Base-by-base conservation (phyloP, 1,140 invertebrate species). In the Drosophila ambigua region DNA sequence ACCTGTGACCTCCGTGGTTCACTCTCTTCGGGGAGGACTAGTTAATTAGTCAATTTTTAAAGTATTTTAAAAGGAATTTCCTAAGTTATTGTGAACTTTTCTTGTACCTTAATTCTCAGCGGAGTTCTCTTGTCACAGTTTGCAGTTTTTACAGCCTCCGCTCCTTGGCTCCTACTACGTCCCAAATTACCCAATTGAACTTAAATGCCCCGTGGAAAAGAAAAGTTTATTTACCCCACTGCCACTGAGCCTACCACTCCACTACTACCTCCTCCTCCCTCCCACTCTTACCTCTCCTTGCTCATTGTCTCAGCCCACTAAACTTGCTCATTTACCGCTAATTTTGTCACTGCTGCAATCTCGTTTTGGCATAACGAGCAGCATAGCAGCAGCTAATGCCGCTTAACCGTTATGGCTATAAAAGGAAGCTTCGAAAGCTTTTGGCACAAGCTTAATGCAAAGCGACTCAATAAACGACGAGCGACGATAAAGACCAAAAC, bases 291-390 rank as follows among this genome's bases (percentile, higher is more conserved):
- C 20, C 20, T 2, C 20, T 20, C 20, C 20, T 20, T 20, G 20
- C 20, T 45, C 23, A 45, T 11, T 44, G 77, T 85, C 45, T 73
- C 73, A 84, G 55, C 39, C 68, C 82, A 81, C 73, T 87, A 87
- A 85, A 59, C 77, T 69, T 60, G 78, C 82, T 85, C 82, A 87
- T 87, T 85, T 85, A 87, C 69, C 82, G 78, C 82, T 85, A 85
- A 85, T 85, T 85, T 65, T 78, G 64, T 77, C 63, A 65, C 87
- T 81, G 67, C 77, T 80, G 53, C 77, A 84, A 83, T 83, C 80
- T 83, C 65, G 52, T 55, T 74, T 23, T 53, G 76, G 69, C 61
- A 50, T 41, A 66, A 63, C 55, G 51, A 28, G 59, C 0, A 20
- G 20, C 20, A 20, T 53, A 63, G 54, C 53, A 62, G 81, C 44